phyloP scores from a whole-genome alignment of 2,113 vertebrate genomes.

The Rissa tridactyla region DNA sequence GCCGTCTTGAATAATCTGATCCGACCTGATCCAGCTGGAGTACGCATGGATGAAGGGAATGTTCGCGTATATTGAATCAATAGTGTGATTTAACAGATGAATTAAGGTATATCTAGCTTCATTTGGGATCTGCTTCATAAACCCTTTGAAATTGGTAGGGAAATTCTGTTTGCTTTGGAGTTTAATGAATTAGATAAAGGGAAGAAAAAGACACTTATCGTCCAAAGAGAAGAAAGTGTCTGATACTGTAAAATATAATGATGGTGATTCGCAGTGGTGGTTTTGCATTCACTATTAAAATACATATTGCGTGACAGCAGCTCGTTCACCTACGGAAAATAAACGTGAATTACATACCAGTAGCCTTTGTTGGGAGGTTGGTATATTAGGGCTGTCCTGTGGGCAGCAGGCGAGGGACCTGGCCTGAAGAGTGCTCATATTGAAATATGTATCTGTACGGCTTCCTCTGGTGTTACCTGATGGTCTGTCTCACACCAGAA shows the following conservation, averaged over 20 bases:
- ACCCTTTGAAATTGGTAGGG: neutral
- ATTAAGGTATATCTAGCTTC: neutral
- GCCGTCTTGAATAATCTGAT: neutral
- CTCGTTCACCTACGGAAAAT: neutral
- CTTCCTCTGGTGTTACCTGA: neutral
- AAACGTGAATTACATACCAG: neutral
- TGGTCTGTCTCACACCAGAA: neutral
- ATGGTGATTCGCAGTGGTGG: neutral
- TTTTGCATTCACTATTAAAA: neutral
- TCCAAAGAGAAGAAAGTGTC: neutral
- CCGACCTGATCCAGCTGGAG: neutral
- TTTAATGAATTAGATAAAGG: neutral
- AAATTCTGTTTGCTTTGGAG: neutral
- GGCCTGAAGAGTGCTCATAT: neutral
- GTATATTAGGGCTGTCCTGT: neutral
- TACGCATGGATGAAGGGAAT: neutral
- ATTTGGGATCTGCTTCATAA: neutral
- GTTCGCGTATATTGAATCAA: neutral
- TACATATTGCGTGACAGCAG: neutral
- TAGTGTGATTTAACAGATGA: neutral
- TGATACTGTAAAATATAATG: neutral
- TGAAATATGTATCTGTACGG: accelerated
- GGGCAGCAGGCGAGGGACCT: neutral
- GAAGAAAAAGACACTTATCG: neutral
- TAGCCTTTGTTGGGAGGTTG: neutral